Conservation (phyloP, 2,888 invertebrate genomes). For the Tetrapedia diversipes region DNA sequence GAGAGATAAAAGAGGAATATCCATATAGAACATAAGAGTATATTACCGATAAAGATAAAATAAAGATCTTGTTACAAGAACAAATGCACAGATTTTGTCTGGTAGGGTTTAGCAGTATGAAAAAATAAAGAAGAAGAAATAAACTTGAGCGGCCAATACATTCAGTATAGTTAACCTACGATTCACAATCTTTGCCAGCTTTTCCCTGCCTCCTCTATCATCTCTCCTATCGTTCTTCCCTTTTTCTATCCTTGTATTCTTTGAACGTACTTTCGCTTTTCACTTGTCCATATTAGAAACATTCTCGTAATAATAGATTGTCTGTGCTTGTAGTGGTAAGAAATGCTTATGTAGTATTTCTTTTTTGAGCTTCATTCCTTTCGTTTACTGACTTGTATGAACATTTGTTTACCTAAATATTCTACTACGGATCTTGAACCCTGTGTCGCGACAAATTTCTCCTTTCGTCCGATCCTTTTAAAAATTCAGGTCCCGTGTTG, state of each 20-base stretch:
- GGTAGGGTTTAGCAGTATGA: too few species aligned
- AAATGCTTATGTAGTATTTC: too few species aligned
- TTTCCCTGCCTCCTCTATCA: neutral
- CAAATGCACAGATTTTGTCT: too few species aligned
- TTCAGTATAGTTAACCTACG: too few species aligned
- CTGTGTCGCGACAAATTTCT: constrained; percentile 19
- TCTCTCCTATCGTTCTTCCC: neutral
- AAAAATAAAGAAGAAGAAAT: too few species aligned
- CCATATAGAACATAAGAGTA: too few species aligned
- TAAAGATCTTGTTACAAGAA: too few species aligned
- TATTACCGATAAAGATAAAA: too few species aligned
- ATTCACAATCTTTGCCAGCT: too few species aligned
- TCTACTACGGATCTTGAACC: neutral
- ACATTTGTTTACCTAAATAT: neutral
- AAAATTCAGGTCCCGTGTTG: constrained; percentile 45
- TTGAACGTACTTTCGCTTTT: neutral
- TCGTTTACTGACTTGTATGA: neutral
- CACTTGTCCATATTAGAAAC: neutral
- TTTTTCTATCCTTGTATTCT: neutral
- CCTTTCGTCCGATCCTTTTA: constrained; percentile 29
- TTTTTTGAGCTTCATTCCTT: neutral
- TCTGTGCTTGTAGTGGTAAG: too few species aligned
- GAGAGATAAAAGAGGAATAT: too few species aligned
- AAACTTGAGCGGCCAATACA: too few species aligned
- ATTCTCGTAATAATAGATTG: neutral